phyloP scores from a whole-genome alignment of 2,888 invertebrate species.

The Rutpela maculata region DNA sequence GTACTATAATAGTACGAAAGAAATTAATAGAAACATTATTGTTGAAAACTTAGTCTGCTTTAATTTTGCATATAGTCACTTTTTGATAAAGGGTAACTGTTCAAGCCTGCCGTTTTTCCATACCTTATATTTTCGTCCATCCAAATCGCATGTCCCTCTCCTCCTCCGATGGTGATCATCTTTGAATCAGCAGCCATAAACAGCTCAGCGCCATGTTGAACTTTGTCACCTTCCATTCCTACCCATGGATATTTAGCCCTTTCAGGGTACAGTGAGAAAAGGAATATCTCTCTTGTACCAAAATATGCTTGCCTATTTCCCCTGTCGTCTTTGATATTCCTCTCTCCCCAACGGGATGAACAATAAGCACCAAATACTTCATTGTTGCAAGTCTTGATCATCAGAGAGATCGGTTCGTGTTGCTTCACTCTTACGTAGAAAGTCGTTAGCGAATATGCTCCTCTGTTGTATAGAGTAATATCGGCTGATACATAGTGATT shows the following conservation, averaged over 20 bases:
- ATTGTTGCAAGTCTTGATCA: slow-evolving; percentile 96
- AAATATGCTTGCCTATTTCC: slow-evolving; percentile 96
- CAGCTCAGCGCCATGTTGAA: slow-evolving; percentile 90
- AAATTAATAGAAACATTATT: too few species aligned
- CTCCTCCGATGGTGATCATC: slow-evolving; percentile 97
- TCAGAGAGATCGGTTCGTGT: slow-evolving; percentile 93
- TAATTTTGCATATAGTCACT: too few species aligned
- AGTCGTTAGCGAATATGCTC: slow-evolving; percentile 96
- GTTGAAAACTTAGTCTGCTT: too few species aligned
- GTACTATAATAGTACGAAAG: too few species aligned
- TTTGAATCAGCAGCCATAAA: slow-evolving; percentile 97
- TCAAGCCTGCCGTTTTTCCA: slow-evolving; percentile 96
- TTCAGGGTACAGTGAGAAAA: slow-evolving; percentile 93
- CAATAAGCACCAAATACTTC: slow-evolving; percentile 99
- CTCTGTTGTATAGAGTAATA: slow-evolving; percentile 95
- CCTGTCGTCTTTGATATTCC: slow-evolving; percentile 91
- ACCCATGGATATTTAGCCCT: slow-evolving; percentile 96
- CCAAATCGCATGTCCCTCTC: slow-evolving; percentile 96
- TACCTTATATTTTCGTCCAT: slow-evolving; percentile 96
- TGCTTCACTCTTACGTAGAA: slow-evolving; percentile 95
- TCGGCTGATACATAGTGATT: slow-evolving; percentile 96
- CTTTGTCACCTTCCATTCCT: slow-evolving; percentile 84
- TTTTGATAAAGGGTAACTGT: too few species aligned
- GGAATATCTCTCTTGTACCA: slow-evolving; percentile 97
- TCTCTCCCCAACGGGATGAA: slow-evolving; percentile 93